Evolutionary conservation across 2,113 vertebrate genomes (phyloP).

Genomic region (Megaceryle maxima): DNA sequence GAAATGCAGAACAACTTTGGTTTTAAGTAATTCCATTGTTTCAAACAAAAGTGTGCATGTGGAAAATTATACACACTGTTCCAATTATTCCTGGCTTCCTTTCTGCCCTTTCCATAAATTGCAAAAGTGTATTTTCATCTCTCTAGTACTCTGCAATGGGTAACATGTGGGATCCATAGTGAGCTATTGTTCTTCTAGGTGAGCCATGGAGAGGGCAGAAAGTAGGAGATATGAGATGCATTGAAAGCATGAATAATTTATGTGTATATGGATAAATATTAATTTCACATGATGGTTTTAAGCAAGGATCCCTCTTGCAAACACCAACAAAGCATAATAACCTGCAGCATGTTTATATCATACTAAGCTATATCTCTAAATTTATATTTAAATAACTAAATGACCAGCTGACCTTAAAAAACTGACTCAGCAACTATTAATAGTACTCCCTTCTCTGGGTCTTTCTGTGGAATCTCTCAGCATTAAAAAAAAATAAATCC

Average conservation of each 20-base stretch:
- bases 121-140: background rate
- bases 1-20: background rate
- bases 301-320: background rate
- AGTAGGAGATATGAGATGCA: background rate
- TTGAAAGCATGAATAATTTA: background rate
- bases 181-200: background rate
- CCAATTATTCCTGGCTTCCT: background rate
- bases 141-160: background rate
- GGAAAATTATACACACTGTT: background rate
- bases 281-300: background rate
- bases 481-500: background rate
- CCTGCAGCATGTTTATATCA: background rate
- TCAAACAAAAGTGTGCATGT: background rate
- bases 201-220: background rate
- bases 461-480: background rate
- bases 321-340: background rate
- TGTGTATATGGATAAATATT: background rate
- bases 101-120: background rate
- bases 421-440: background rate
- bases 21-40: background rate
- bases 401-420: background rate
- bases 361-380: background rate
- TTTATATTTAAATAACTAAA: background rate
- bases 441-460: background rate
- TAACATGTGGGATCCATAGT: background rate